These are phyloP conservation scores for Tachysurus vachellii DNA, from an alignment of 2,113 vertebrate genomes.

Conservation along the genomic window DNA sequence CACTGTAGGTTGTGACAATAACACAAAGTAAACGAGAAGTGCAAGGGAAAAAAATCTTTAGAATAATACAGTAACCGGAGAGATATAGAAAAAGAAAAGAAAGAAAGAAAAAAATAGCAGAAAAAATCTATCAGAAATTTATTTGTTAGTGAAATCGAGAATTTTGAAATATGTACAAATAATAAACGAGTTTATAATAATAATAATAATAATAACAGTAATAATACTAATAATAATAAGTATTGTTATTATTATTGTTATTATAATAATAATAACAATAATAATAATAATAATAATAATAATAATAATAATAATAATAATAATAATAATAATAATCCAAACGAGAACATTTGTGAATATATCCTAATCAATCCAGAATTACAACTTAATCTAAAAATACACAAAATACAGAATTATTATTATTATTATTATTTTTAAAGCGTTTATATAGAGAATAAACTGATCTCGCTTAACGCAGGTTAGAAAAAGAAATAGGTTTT, in stretches of 20 bases:
- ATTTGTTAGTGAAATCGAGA: background rate
- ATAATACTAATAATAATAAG: background rate
- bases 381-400: constrained; percentile 29
- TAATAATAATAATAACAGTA: background rate
- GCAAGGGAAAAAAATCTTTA: background rate
- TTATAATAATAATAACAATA: background rate
- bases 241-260: constrained; percentile 2
- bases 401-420: background rate
- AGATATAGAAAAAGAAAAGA: background rate
- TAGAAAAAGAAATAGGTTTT: background rate
- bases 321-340: background rate
- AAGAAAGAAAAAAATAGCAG: constrained; percentile 1
- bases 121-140: background rate
- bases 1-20: background rate
- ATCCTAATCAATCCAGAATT: constrained; percentile 39
- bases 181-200: constrained; percentile 13
- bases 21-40: background rate
- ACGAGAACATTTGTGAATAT: constrained; percentile 19
- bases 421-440: background rate
- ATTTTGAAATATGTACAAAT: constrained; percentile 23
- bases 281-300: background rate
- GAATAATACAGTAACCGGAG: background rate
- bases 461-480: background rate
- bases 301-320: constrained; percentile 1
- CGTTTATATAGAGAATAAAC: constrained; percentile 6